Percentiles rank a stretch among this genome's conserved stretches.
These are phyloP conservation scores for Agonopterix subpropinquella DNA, from an alignment of 2,888 invertebrate genomes.

Conservation along the genomic window DNA sequence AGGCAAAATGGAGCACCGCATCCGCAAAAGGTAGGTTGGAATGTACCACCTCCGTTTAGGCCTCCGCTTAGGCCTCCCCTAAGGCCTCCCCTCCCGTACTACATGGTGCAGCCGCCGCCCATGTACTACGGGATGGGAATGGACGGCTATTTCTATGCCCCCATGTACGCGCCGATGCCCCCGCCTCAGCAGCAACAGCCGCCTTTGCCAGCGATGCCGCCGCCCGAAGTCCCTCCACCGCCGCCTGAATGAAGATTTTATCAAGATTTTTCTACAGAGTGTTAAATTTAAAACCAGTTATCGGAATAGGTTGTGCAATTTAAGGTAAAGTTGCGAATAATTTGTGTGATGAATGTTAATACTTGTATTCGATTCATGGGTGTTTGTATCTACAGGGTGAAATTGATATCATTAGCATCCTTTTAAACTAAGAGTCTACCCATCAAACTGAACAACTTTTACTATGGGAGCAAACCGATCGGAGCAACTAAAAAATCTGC, in stretches of 20 bases:
- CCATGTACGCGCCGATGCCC: slow-evolving; percentile 63
- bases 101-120: slow-evolving; percentile 61
- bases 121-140: slow-evolving; percentile 33
- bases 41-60: slow-evolving; percentile 38
- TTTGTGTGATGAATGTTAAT: too few relatives aligned
- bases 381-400: too few relatives aligned
- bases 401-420: too few relatives aligned
- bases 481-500: too few relatives aligned
- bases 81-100: slow-evolving; percentile 50
- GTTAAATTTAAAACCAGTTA: too few relatives aligned
- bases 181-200: slow-evolving; percentile 46
- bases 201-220: slow-evolving; percentile 41
- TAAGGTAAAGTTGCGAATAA: too few relatives aligned
- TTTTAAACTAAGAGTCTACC: too few relatives aligned
- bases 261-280: neutral
- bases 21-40: slow-evolving; percentile 63
- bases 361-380: too few relatives aligned
- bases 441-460: too few relatives aligned
- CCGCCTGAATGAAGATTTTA: slow-evolving; percentile 59
- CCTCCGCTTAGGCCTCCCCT: slow-evolving; percentile 39
- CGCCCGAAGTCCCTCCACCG: slow-evolving; percentile 60
- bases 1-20: slow-evolving; percentile 57
- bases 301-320: too few relatives aligned
- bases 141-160: slow-evolving; percentile 39
- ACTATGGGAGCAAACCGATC: too few relatives aligned